Conservation (phyloP, 2,888 invertebrate genomes). For the Clunio marinus region DNA sequence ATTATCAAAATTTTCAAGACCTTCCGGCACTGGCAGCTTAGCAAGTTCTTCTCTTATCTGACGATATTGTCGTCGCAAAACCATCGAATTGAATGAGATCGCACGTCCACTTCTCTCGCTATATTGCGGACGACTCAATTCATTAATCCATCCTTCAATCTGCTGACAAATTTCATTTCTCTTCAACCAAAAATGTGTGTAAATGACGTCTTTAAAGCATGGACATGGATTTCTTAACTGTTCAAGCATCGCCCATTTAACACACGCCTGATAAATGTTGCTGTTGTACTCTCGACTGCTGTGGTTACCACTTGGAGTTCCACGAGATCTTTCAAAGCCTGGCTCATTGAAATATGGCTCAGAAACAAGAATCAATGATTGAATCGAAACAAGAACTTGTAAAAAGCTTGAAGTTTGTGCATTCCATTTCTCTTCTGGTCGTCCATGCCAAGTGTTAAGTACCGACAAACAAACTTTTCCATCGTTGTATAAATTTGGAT, state of each 20-base stretch:
- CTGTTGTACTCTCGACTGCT: conserved; percentile 92
- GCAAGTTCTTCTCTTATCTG: conserved; percentile 81
- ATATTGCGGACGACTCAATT: conserved; percentile 75
- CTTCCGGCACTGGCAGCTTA: conserved; percentile 74
- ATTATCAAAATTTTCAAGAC: conserved; percentile 66
- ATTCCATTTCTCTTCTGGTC: conserved; percentile 97
- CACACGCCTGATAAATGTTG: conserved; percentile 91
- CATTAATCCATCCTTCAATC: conserved; percentile 85
- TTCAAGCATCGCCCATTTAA: conserved; percentile 95
- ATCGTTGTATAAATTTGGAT: conserved; percentile 91
- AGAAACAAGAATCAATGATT: conserved; percentile 84
- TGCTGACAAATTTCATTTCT: conserved; percentile 84
- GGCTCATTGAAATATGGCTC: conserved; percentile 96
- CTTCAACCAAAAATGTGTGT: conserved; percentile 92
- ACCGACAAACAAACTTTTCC: conserved; percentile 94
- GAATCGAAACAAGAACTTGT: conserved; percentile 85
- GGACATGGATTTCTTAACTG: conserved; percentile 84
- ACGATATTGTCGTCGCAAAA: conserved; percentile 71
- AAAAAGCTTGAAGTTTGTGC: conserved; percentile 91
- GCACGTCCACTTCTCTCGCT: conserved; percentile 70
- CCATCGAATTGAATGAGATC: conserved; percentile 72
- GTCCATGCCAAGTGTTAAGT: conserved; percentile 93
- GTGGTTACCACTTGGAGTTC: conserved; percentile 81
- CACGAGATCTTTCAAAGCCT: conserved; percentile 85
- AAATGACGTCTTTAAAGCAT: conserved; percentile 88